Percentiles rank a stretch among this genome's conserved stretches.
Evolutionary conservation across 2,113 vertebrate genomes (phyloP).

Genomic region (Grammomys surdaster): DNA sequence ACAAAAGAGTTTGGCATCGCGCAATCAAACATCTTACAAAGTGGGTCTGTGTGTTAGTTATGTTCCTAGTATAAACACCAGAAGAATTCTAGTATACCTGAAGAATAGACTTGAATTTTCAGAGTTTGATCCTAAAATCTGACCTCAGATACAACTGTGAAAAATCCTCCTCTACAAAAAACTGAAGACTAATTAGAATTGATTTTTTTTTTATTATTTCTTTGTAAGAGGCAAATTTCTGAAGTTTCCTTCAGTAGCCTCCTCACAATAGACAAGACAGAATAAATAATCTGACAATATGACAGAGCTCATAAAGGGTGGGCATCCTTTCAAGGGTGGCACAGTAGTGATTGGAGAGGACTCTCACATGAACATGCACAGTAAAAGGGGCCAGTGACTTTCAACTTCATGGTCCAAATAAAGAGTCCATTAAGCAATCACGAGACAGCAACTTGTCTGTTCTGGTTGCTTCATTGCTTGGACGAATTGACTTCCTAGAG

Average conservation of each 20-base stretch:
- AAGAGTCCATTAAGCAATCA: background rate
- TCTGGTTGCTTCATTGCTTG: background rate
- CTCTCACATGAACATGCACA: background rate
- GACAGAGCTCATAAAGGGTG: background rate
- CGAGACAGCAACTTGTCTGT: background rate
- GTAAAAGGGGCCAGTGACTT: background rate
- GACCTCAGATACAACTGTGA: background rate
- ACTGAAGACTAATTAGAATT: conserved; percentile 51
- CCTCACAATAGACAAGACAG: background rate
- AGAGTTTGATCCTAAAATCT: conserved; percentile 39
- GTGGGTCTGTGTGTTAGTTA: background rate
- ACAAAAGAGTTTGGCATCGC: conserved; percentile 57
- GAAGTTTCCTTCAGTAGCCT: conserved; percentile 28
- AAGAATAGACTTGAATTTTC: conserved; percentile 42
- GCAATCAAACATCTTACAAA: conserved; percentile 13
- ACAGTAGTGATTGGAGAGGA: background rate
- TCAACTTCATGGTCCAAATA: conserved; percentile 43
- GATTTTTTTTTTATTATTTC: conserved; percentile 45
- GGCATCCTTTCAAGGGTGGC: background rate
- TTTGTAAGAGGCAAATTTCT: conserved; percentile 39
- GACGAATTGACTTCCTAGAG: background rate
- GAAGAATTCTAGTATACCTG: conserved; percentile 37
- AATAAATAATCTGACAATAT: conserved; percentile 63
- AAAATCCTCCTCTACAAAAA: background rate
- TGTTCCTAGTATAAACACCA: background rate